phyloP scores from a whole-genome alignment of 2,888 invertebrate genomes.

The Cerastis leucographa region DNA sequence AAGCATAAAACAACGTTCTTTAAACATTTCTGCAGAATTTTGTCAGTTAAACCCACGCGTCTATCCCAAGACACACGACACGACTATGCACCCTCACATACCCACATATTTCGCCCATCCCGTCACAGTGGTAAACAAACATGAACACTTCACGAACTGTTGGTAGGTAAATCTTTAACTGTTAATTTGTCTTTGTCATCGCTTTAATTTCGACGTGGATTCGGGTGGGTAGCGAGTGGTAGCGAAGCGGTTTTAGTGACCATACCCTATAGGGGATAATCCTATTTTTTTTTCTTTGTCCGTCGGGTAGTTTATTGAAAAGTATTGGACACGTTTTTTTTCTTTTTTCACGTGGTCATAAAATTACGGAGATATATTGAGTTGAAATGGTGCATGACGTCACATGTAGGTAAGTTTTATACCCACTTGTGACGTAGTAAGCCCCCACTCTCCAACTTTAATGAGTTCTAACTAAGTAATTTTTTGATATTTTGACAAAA shows the following conservation, averaged over 20 bases:
- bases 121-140: slow-evolving; percentile 20
- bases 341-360: too few species aligned
- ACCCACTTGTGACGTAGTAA: too few species aligned
- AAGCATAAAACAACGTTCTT: background rate
- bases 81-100: background rate
- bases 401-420: too few species aligned
- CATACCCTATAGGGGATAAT: too few species aligned
- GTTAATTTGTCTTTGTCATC: slow-evolving; percentile 71
- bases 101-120: slow-evolving; percentile 18
- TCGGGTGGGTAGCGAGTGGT: slow-evolving; percentile 37
- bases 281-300: too few species aligned
- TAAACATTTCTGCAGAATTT: background rate
- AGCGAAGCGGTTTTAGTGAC: slow-evolving; percentile 1
- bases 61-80: background rate
- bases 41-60: background rate
- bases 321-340: too few species aligned
- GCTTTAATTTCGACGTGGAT: slow-evolving; percentile 65
- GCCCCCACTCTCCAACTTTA: too few species aligned
- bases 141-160: slow-evolving; percentile 44
- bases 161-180: slow-evolving; percentile 61
- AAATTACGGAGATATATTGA: too few species aligned
- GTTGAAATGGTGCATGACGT: too few species aligned
- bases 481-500: too few species aligned
- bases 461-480: too few species aligned
- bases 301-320: too few species aligned